Percentiles rank a stretch among this genome's conserved stretches.
Evolutionary conservation across 1,140 invertebrate species (phyloP).

Genomic region (Cherax destructor): DNA sequence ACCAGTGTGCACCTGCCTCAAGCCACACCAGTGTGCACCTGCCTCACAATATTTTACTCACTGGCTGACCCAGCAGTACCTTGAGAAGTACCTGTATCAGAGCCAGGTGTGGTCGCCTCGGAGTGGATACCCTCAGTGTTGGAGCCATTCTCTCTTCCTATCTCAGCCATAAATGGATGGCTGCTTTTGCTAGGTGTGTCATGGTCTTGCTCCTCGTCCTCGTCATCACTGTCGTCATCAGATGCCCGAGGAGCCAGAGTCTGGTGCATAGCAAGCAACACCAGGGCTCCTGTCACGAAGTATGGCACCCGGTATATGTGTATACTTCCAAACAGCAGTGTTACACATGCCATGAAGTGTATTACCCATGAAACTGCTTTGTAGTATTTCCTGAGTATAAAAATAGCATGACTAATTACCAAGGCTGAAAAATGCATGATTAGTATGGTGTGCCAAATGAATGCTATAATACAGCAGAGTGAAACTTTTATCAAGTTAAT

Average conservation of each 20-base stretch:
- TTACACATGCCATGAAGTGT: constrained; percentile 46
- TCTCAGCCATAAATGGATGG: constrained; percentile 17
- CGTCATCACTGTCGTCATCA: too few relatives aligned
- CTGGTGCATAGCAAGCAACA: constrained; percentile 47
- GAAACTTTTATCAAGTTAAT: too few relatives aligned
- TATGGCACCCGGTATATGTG: constrained; percentile 64
- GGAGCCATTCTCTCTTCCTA: neutral
- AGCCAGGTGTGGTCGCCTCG: neutral
- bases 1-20: too few relatives aligned
- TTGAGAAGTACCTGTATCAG: neutral
- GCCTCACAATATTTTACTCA: neutral
- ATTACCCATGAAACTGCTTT: constrained; percentile 37
- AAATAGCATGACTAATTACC: neutral
- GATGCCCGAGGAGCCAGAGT: constrained; percentile 47
- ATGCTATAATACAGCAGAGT: too few relatives aligned
- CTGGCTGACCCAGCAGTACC: neutral
- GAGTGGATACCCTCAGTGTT: neutral
- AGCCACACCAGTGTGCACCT: too few relatives aligned
- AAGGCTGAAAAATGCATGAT: too few relatives aligned
- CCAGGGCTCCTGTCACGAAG: constrained; percentile 34
- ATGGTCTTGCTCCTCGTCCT: neutral
- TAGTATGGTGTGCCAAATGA: too few relatives aligned
- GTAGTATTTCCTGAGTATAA: constrained; percentile 43
- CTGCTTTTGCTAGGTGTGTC: neutral
- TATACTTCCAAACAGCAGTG: constrained; percentile 49